These are phyloP conservation scores for Pleuronectes platessa DNA, from an alignment of 2,113 vertebrate species.

Conservation along the genomic window DNA sequence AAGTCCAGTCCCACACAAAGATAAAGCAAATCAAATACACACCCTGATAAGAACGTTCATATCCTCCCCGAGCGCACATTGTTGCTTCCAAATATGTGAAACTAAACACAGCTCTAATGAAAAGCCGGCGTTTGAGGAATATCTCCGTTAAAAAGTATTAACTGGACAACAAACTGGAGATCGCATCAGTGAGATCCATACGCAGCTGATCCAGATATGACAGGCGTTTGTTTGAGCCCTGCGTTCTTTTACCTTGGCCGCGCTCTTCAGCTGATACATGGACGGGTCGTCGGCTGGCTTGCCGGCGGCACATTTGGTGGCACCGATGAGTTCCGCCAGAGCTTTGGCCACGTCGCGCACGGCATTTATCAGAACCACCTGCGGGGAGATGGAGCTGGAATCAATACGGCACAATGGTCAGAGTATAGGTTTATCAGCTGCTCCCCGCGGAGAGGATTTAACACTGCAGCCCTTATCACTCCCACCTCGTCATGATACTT, in stretches of 20 bases:
- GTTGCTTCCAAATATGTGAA: conserved; percentile 13
- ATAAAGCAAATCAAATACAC: too few relatives aligned
- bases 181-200: conserved; percentile 14
- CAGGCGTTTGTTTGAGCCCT: not conserved
- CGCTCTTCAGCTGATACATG: conserved; percentile 98
- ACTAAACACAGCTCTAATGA: conserved; percentile 15
- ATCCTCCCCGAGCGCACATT: not conserved
- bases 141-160: not conserved
- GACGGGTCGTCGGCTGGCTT: conserved; percentile 96
- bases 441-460: conserved; percentile 63
- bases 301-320: conserved; percentile 97
- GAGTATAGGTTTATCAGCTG: conserved; percentile 60
- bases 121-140: conserved; percentile 23
- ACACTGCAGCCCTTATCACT: conserved; percentile 62
- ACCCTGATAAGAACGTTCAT: not conserved
- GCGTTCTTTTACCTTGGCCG: conserved; percentile 89
- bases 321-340: conserved; percentile 95
- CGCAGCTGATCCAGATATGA: conserved; percentile 20
- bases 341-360: conserved; percentile 98
- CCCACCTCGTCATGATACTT: conserved; percentile 62
- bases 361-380: conserved; percentile 99
- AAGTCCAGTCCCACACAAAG: not conserved
- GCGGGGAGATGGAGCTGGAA: conserved; percentile 58
- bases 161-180: conserved; percentile 14
- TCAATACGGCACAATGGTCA: conserved; percentile 63